Conservation (phyloP, 2,113 vertebrate genomes). For the Martes martes region DNA sequence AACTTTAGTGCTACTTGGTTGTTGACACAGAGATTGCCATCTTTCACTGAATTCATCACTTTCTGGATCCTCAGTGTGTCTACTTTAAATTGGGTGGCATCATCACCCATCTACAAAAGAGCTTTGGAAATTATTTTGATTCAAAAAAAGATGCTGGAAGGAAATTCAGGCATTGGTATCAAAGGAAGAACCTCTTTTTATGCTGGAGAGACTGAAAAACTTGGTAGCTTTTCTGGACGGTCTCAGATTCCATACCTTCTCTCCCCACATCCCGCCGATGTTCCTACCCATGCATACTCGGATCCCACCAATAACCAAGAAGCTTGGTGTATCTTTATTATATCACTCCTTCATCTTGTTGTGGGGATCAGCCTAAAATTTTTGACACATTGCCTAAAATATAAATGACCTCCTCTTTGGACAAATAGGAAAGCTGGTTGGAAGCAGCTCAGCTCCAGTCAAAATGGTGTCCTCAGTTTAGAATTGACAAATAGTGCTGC, state of each 20-base stretch:
- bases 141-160: not conserved
- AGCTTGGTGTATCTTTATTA: constrained; percentile 79
- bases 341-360: constrained; percentile 83
- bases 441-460: constrained; percentile 77
- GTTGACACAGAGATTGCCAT: not conserved
- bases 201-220: constrained; percentile 11
- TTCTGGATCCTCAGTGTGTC: not conserved
- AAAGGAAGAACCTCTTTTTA: not conserved
- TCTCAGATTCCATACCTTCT: not conserved
- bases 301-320: constrained; percentile 44
- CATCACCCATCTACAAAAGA: not conserved
- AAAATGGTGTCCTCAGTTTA: constrained; percentile 75
- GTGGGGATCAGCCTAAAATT: constrained; percentile 86
- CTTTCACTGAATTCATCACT: not conserved
- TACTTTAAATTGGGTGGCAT: not conserved
- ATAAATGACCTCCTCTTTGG: constrained; percentile 89
- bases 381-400: constrained; percentile 88
- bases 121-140: constrained; percentile 29
- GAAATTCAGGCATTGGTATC: not conserved
- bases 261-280: not conserved
- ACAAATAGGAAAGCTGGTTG: constrained; percentile 86
- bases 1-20: not conserved
- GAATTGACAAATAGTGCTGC: constrained; percentile 93
- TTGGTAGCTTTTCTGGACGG: constrained; percentile 5
- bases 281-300: not conserved